Conservation (phyloP, 2,888 invertebrate genomes). For the Drosophila prostipennis region DNA sequence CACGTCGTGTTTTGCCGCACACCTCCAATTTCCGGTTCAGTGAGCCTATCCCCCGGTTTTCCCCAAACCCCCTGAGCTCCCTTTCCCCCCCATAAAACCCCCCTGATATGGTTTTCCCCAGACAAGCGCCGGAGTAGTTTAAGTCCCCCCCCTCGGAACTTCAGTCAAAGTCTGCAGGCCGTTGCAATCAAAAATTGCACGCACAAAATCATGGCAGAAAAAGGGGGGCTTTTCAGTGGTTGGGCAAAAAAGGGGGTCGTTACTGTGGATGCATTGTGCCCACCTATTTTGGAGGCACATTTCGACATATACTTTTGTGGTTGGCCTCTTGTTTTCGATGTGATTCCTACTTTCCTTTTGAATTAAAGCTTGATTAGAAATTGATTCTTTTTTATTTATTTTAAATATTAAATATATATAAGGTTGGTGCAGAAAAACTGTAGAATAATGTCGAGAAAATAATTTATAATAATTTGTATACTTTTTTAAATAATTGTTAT, state of each 20-base stretch:
- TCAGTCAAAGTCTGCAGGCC: conserved; percentile 4
- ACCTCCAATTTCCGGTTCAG: conserved; percentile 84
- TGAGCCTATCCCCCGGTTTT: conserved; percentile 44
- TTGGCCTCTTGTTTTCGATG: conserved; percentile 8
- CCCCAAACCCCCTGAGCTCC: no score
- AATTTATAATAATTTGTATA: no score
- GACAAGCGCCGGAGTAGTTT: conserved; percentile 27
- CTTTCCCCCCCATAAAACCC: background rate
- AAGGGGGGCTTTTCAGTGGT: background rate
- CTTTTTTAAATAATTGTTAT: no score
- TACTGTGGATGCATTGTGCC: conserved; percentile 50
- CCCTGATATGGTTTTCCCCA: conserved; percentile 6
- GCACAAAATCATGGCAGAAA: conserved; percentile 57
- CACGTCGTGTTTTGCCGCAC: conserved; percentile 85
- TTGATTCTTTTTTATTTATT: no score
- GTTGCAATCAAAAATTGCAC: conserved; percentile 74
- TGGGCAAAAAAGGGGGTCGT: conserved; percentile 37
- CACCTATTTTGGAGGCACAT: conserved; percentile 45
- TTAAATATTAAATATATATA: no score
- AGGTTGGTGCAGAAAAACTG: no score
- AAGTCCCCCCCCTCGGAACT: conserved; percentile 4
- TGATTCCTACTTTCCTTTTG: background rate
- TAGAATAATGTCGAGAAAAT: no score
- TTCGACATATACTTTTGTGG: conserved; percentile 62
- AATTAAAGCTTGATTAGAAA: conserved; percentile 1